Base-by-base conservation (phyloP, 2,888 invertebrate genomes). In the Oscheius myriophilus region DNA sequence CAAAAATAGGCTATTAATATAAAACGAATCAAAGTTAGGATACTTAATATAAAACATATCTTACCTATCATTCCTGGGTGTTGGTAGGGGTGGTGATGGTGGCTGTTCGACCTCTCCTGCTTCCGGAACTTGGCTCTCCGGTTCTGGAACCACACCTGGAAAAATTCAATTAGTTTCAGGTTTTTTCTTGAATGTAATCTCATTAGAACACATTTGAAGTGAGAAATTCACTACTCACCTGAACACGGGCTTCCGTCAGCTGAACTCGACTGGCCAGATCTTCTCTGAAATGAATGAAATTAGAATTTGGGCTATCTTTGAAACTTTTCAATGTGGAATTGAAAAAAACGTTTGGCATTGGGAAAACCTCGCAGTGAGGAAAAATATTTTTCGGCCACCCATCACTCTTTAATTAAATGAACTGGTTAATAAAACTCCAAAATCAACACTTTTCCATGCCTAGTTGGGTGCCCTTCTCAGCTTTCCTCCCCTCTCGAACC, bases 191-290 rank as follows among this genome's bases (percentile, higher is more conserved):
- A 3, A 33, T 52, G 23, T 9, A 54, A n/a, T n/a, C 9, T 54
- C 26, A 49, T 18, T 49, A 18, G n/a, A 6, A 9, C 6, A 6
- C n/a, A 49, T 49, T n/a, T 49, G n/a, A 9, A 33, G n/a, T n/a
- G n/a, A n/a, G n/a, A n/a, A n/a, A n/a, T n/a, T n/a, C n/a, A n/a
- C 61, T 63, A 69, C 75, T 68, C 65, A 84, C 84, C 72, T 86
- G 86, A 52, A 86, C 86, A 51, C 86, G 82, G 7, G 86, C 86
- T 67, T 86, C 86, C 11, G 87, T 84, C 54, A 86, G 76, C 49
- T 82, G 78, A n/a, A 86, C 83, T 41, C 82, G 76, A 49, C 70
- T 72, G 16, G 86, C 87, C 68, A 86, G 74, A 67, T 87, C 86
- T 67, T 86, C 86, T 67, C 86, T 86, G 81, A 72, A 86, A 86